Base-by-base conservation (phyloP, 2,888 invertebrate species). In the Heliconius ethilla region DNA sequence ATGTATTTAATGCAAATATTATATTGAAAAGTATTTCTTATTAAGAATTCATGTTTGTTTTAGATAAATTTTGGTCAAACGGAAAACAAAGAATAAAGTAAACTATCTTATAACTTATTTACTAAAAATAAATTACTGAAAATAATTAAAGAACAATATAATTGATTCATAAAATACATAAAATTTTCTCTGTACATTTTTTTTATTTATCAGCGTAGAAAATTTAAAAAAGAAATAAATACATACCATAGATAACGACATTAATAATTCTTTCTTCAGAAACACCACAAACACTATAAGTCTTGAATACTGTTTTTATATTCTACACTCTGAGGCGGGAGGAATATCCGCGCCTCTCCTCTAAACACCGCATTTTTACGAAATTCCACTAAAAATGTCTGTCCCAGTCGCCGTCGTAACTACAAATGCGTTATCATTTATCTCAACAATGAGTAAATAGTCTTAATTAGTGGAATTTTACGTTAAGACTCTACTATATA, bases 361-460 rank as follows among this genome's bases (percentile, higher is more conserved):
- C 83, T 82, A 82, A 80, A 82, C 87, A 86, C 91, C 92, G 92
- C 93, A 93, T 94, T 92, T 92, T 92, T 85, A 82, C 82, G 37
- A 72, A 76, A 78, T 79, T 79, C 45, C 63, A 67, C 70, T 40
- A 70, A 84, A 81, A 82, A 86, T 86, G 91, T 89, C 89, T 84
- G 84, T 82, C 82, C 89, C 82, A 84, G 80, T 73, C 84, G 84
- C 84, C 86, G 86, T 83, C 82, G 75, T 81, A 84, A 82, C 85
- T 83, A 86, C 83, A 86, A 92, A 87, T 92, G 91, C 84, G 79
- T 84, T 86, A 85, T 86, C 84, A 80, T 59, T 59, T 72, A 72
- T 72, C 72, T 72, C 18, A 7, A 72, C 77, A 59, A 65, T 72
- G 65, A 80, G 79, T 51, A 75, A 78, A 75, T 78, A 73, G 73